Conservation (phyloP, 2,888 invertebrate species). For the Ethmia dodecea region DNA sequence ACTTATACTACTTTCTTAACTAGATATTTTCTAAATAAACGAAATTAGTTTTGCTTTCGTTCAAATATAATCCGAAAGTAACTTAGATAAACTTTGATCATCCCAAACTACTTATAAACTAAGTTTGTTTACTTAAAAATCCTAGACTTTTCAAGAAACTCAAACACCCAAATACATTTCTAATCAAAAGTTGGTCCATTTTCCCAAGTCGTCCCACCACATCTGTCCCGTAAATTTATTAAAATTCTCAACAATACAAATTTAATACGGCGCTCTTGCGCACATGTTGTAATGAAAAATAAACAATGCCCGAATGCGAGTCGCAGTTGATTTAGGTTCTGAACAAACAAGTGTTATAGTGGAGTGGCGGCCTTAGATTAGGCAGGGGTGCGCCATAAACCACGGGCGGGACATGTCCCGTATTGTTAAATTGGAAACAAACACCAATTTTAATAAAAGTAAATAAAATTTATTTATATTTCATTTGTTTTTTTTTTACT, state of each 20-base stretch:
- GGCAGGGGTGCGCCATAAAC: constrained; percentile 22
- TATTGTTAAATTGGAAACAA: background rate
- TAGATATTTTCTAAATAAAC: too few relatives aligned
- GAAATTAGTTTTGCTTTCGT: too few relatives aligned
- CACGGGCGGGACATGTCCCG: background rate
- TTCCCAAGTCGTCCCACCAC: too few relatives aligned
- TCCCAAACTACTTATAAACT: too few relatives aligned
- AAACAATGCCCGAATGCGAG: constrained; percentile 31
- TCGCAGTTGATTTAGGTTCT: constrained; percentile 40
- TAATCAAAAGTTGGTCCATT: background rate
- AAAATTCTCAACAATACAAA: constrained; percentile 4
- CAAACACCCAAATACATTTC: background rate
- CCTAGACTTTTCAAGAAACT: too few relatives aligned
- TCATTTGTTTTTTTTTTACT: too few relatives aligned
- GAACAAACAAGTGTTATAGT: constrained; percentile 38
- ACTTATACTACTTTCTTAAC: too few relatives aligned
- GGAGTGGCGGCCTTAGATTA: constrained; percentile 31
- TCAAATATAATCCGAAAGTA: too few relatives aligned
- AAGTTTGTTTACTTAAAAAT: too few relatives aligned
- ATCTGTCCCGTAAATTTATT: constrained; percentile 1
- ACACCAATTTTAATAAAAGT: too few relatives aligned
- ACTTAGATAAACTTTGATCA: too few relatives aligned
- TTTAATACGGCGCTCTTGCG: constrained; percentile 10
- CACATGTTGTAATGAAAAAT: constrained; percentile 46
- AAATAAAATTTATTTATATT: too few relatives aligned